A percentile compares a stretch with the other conserved stretches of the same genome.
Conservation (phyloP, 2,797 vertebrate genomes). For the Sciurus carolinensis region DNA sequence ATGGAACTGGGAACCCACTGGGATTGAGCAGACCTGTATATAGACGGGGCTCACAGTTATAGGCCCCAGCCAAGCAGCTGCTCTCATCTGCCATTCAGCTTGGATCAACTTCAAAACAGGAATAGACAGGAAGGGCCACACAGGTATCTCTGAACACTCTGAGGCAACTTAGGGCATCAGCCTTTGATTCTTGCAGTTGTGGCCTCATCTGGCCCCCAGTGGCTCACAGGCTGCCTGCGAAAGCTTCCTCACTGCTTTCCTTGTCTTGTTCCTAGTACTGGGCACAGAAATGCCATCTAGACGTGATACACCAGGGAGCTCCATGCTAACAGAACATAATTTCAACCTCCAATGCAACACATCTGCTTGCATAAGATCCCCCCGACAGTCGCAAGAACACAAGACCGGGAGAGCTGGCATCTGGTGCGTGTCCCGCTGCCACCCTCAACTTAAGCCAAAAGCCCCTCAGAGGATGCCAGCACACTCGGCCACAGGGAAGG, state of each 20-base stretch:
- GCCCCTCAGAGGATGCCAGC: background rate
- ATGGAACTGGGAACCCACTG: slow-evolving; percentile 79
- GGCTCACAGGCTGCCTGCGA: background rate
- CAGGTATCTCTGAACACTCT: background rate
- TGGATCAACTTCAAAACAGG: no score
- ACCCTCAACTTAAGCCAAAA: background rate
- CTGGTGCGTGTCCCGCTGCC: background rate
- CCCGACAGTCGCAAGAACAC: background rate
- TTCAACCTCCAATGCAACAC: background rate
- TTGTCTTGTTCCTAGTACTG: background rate
- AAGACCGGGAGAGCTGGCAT: background rate
- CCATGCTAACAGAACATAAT: no score
- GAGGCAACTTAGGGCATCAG: background rate
- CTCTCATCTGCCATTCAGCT: slow-evolving; percentile 75
- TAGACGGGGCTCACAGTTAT: slow-evolving; percentile 82
- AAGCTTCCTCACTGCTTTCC: background rate
- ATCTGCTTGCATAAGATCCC: background rate
- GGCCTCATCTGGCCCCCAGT: background rate
- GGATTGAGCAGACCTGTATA: slow-evolving; percentile 80
- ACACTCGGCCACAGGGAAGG: no score
- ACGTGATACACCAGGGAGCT: background rate
- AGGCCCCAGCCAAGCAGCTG: slow-evolving; percentile 82
- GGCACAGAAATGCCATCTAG: background rate
- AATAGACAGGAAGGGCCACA: background rate
- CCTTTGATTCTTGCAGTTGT: no score